Percentiles rank a stretch among this genome's conserved stretches.
phyloP scores from a whole-genome alignment of 92 coral and sea anemone genomes.

The Epizoanthus scotinus region DNA sequence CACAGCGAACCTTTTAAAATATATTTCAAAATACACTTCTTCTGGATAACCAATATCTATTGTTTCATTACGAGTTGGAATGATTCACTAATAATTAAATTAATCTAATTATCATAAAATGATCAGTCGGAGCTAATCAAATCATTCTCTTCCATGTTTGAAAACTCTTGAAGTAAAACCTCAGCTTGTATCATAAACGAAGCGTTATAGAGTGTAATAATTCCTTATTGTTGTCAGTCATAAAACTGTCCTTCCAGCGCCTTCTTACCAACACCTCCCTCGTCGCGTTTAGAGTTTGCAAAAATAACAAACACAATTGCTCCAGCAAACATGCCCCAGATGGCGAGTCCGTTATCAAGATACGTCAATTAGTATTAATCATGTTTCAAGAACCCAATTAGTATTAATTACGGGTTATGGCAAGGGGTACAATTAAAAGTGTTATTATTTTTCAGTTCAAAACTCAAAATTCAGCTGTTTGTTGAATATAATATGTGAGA shows the following conservation, averaged over 20 bases:
- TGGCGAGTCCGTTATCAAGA: conserved; percentile 5
- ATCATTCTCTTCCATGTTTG: conserved; percentile 14
- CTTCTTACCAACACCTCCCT: too few relatives aligned
- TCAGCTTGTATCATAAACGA: background rate
- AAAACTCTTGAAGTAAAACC: conserved; percentile 3
- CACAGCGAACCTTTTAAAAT: background rate
- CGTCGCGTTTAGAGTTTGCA: too few relatives aligned
- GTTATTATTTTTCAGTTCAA: too few relatives aligned
- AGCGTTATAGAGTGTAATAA: background rate
- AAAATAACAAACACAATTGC: too few relatives aligned
- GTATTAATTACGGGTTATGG: conserved; percentile 28
- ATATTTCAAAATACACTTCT: background rate
- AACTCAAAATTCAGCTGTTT: too few relatives aligned
- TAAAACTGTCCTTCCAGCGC: background rate
- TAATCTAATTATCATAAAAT: conserved; percentile 39
- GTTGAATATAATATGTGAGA: too few relatives aligned
- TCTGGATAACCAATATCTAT: background rate
- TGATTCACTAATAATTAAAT: conserved; percentile 28
- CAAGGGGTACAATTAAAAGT: background rate
- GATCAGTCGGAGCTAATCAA: background rate
- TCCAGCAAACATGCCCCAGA: background rate
- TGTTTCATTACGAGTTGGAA: conserved; percentile 22
- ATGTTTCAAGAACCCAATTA: conserved; percentile 37
- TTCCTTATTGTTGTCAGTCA: background rate
- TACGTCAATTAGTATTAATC: conserved; percentile 27